phyloP scores from a whole-genome alignment of 2,888 invertebrate species.

The Tanaodytes sp. region DNA sequence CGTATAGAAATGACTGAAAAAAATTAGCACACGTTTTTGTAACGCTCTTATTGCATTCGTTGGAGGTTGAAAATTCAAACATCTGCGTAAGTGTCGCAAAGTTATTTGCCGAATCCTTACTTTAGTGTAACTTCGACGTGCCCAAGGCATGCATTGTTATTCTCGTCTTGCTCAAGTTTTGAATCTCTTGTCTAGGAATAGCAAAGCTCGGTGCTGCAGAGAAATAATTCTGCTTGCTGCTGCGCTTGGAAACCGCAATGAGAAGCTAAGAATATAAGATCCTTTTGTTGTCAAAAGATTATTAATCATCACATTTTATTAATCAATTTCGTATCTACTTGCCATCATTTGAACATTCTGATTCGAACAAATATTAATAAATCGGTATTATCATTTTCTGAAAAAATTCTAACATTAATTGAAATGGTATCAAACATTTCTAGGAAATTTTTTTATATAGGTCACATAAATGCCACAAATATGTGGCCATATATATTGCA shows the following conservation, averaged over 20 bases:
- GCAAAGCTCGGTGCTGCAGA: slow-evolving; percentile 36
- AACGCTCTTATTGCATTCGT: slow-evolving; percentile 47
- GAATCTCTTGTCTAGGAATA: slow-evolving; percentile 46
- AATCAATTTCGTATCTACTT: no score
- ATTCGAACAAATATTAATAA: no score
- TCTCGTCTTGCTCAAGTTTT: slow-evolving; percentile 58
- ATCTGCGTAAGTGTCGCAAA: slow-evolving; percentile 40
- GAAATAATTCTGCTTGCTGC: slow-evolving; percentile 52
- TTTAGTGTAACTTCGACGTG: slow-evolving; percentile 56
- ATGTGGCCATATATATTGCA: no score
- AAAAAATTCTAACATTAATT: no score
- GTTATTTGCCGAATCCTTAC: slow-evolving; percentile 50
- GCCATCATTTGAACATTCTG: no score
- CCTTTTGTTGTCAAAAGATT: no score
- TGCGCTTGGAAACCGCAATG: slow-evolving; percentile 33
- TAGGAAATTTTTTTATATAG: no score
- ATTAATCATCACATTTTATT: no score
- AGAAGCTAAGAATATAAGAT: slow-evolving; percentile 14
- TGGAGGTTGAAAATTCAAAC: slow-evolving; percentile 45
- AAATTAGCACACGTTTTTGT: slow-evolving; percentile 24
- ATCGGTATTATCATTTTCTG: no score
- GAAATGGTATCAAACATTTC: no score
- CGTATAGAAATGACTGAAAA: slow-evolving; percentile 8
- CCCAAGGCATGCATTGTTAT: slow-evolving; percentile 60
- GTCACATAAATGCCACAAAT: no score